Percentiles rank a stretch among this genome's conserved stretches.
Evolutionary conservation across 2,888 invertebrate species (phyloP).

Genomic region (Cylindroiulus punctatus): DNA sequence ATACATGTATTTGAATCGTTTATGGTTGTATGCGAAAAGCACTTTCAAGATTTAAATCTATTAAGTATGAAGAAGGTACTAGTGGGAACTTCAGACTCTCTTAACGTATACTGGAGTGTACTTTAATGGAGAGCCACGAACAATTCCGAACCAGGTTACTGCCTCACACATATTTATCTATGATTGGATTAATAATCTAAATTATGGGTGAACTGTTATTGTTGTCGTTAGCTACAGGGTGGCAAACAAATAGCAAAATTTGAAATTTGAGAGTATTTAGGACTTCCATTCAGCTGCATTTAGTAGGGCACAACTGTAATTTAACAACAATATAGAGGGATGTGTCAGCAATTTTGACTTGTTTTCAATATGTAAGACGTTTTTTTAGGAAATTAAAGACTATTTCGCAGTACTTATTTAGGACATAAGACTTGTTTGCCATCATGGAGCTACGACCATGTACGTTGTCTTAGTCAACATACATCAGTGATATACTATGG

Average conservation of each 20-base stretch:
- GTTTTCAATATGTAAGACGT: too few species aligned
- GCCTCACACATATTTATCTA: too few species aligned
- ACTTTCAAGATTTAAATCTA: neutral
- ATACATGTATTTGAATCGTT: neutral
- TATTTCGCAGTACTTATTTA: too few species aligned
- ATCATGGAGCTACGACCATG: neutral
- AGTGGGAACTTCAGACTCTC: neutral
- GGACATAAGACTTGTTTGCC: too few species aligned
- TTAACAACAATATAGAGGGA: too few species aligned
- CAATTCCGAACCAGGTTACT: neutral
- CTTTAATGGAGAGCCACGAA: neutral
- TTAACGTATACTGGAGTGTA: neutral
- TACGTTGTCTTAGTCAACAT: neutral
- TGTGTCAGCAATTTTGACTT: too few species aligned
- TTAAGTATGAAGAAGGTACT: slow-evolving; percentile 18
- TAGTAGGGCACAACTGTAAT: too few species aligned
- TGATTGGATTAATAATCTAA: neutral
- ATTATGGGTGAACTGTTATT: neutral
- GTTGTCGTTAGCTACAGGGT: too few species aligned
- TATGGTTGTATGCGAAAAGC: neutral
- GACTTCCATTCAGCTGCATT: too few species aligned
- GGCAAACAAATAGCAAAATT: too few species aligned
- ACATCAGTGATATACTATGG: neutral
- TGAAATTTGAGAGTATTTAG: too few species aligned
- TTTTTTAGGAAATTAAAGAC: too few species aligned